phyloP scores from a whole-genome alignment of 2,888 invertebrate species.

The Choristoneura rosaceana region DNA sequence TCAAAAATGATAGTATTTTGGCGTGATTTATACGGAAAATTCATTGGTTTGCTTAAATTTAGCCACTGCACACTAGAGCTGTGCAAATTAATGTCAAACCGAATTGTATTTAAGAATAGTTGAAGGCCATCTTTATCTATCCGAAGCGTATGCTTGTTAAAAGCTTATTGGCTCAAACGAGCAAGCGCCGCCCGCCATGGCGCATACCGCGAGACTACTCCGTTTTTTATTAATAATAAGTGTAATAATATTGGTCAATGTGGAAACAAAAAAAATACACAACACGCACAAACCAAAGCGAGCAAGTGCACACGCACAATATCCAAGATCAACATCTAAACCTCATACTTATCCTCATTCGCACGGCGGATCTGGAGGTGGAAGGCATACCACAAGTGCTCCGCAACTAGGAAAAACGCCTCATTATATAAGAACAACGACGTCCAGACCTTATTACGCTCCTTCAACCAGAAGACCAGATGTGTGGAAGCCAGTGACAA shows the following conservation, averaged over 20 bases:
- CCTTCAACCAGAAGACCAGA: no score
- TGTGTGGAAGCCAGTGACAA: background rate
- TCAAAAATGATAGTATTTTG: no score
- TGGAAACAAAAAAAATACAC: constrained; percentile 19
- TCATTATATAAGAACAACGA: no score
- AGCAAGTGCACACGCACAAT: background rate
- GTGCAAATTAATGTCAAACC: background rate
- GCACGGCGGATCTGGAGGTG: background rate
- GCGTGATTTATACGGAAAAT: background rate
- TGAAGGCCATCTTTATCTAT: constrained; percentile 29
- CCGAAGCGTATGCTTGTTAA: background rate
- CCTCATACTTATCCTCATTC: background rate
- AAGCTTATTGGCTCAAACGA: background rate
- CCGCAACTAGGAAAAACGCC: no score
- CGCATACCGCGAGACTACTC: constrained; percentile 12
- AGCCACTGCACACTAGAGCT: background rate
- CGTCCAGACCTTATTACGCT: no score
- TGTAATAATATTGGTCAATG: constrained; percentile 12
- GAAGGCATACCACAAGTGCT: background rate
- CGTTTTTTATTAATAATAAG: constrained; percentile 24
- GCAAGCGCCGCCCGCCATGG: constrained; percentile 25
- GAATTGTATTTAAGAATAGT: constrained; percentile 19
- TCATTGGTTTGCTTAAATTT: background rate
- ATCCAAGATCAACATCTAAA: background rate
- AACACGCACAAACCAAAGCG: background rate